Evolutionary conservation across 2,113 vertebrate species (phyloP), one percentile per base, ranked within the genome.

Genomic region (Rhinopomastus cyanomelas): DNA sequence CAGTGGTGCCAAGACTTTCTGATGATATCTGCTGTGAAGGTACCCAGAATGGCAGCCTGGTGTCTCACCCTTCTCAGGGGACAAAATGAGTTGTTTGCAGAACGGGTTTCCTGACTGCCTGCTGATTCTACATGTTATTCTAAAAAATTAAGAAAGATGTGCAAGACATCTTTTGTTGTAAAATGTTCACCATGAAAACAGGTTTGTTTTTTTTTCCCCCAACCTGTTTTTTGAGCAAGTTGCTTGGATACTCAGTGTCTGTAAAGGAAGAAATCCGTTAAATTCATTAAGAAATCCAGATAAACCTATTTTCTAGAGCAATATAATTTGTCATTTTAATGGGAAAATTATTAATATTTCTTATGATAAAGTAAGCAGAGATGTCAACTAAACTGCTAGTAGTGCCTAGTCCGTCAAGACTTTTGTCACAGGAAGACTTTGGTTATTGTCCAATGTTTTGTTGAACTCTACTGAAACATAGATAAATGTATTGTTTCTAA

Each of bases 111-210:
- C 44, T 46, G 4, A 7, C 10, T 53, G 25, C 6, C 26, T 44
- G 22, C 15, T 86, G 37, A 15, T 64, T 87, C 72, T 56, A 37
- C 4, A 49, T 9, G 26, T 44, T 36, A 32, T 25, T 11, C 15
- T 13, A 18, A n/a, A 3, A 10, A 5, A 15, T 0, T 29, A 10
- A 65, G 1, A 53, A 0, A 62, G 0, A 32, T 2, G 55, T 18
- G 42, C 4, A 62, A 44, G 6, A 57, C 5, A 34, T 18, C 11
- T 66, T 81, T 59, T 62, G 59, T 27, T 44, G 19, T 9, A 37
- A n/a, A 64, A 34, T 19, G 5, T 39, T 23, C 13, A 36, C 6
- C 11, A 16, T 51, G 20, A 16, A 65, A 87, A 82, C 36, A 6
- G 4, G 36, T 39, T 42, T 67, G 48, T 65, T 78, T 60, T 17